phyloP scores from a whole-genome alignment of 2,797 vertebrate genomes.

The Myotis planiceps region DNA sequence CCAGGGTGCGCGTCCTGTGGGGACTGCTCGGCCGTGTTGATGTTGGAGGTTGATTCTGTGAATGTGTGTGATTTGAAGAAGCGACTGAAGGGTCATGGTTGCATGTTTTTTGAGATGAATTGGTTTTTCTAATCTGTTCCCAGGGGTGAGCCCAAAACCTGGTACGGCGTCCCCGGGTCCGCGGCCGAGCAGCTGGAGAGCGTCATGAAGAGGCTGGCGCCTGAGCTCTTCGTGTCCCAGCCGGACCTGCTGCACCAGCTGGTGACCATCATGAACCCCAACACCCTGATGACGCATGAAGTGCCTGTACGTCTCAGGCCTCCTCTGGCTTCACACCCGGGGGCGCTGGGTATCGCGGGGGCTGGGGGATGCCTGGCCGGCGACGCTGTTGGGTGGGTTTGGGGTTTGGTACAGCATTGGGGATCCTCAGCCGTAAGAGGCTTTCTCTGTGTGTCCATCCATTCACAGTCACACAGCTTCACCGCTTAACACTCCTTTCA shows the following conservation, averaged over 20 bases:
- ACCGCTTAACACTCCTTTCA: neutral
- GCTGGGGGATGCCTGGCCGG: too few relatives aligned
- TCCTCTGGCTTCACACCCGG: too few relatives aligned
- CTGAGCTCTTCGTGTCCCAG: conserved; percentile 97
- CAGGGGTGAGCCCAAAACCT: conserved; percentile 99
- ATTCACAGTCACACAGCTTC: neutral
- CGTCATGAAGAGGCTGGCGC: conserved; percentile 98
- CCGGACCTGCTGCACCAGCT: conserved; percentile 99
- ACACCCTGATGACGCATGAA: conserved; percentile 97
- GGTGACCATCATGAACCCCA: conserved; percentile 99
- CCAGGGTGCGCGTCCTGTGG: too few relatives aligned
- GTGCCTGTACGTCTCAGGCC: conserved; percentile 92
- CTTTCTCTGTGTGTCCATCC: neutral
- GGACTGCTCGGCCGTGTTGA: neutral
- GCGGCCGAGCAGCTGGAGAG: conserved; percentile 96
- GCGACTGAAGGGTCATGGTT: neutral
- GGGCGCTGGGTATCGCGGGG: too few relatives aligned
- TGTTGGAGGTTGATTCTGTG: neutral
- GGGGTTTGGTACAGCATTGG: accelerated
- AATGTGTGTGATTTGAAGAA: neutral
- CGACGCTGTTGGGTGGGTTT: neutral
- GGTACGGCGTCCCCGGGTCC: conserved; percentile 98
- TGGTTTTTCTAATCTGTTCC: conserved; percentile 76
- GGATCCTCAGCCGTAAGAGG: neutral
- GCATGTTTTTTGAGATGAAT: neutral